These are phyloP conservation scores for Ophthalmolycus amberensis DNA, from an alignment of 2,113 vertebrate species.

Conservation along the genomic window DNA sequence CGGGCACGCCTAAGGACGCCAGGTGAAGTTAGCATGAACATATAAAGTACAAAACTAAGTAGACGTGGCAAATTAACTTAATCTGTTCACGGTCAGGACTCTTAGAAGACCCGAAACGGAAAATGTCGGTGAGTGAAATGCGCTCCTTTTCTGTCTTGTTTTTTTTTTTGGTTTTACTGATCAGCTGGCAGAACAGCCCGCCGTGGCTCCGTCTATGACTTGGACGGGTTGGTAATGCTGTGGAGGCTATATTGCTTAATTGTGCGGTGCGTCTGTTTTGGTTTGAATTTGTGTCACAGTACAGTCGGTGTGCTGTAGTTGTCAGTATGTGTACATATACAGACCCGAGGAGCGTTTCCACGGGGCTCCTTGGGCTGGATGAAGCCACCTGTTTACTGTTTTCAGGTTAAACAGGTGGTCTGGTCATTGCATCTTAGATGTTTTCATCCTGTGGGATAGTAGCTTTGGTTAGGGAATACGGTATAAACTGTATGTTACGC, in stretches of 20 bases:
- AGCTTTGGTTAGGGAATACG: not conserved
- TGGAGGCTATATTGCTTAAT: slow-evolving; percentile 14
- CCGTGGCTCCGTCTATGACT: not conserved
- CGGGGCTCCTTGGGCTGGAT: not conserved
- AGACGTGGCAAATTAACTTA: not conserved
- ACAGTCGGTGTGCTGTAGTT: slow-evolving; percentile 13
- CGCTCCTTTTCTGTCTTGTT: not conserved
- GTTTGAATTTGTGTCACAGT: slow-evolving; percentile 15
- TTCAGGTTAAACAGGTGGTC: not conserved
- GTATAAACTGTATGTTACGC: not conserved
- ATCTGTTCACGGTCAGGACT: not conserved
- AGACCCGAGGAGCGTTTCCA: not conserved
- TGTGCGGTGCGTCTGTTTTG: slow-evolving; percentile 4
- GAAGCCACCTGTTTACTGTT: not conserved
- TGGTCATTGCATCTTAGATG: not conserved
- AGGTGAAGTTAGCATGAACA: not conserved
- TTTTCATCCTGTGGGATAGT: not conserved
- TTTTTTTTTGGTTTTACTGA: not conserved
- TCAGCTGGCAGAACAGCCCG: not conserved
- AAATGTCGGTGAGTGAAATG: not conserved
- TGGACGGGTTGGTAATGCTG: not conserved
- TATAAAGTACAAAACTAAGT: not conserved
- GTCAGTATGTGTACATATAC: not conserved
- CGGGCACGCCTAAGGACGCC: too few relatives aligned
- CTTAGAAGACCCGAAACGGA: too few relatives aligned